Base-by-base conservation (phyloP, 37 sponge, comb jelly and placozoan genomes). In the Hormiphora californensis region DNA sequence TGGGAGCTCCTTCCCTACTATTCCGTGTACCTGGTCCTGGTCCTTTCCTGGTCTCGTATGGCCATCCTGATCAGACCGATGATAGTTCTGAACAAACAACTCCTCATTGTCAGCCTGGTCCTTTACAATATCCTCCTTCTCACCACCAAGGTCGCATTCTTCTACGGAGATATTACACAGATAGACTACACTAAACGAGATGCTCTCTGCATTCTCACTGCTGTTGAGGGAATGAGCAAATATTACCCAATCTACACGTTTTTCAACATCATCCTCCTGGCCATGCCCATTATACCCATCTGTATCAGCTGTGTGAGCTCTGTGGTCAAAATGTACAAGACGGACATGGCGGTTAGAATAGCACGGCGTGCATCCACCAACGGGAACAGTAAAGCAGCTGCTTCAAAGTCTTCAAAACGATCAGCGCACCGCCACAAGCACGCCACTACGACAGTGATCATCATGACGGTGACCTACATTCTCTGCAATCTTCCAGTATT, bases 121-220 rank as follows among this genome's bases (percentile, higher is more conserved):
- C 12, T 65, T 32, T 65, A 65, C 17, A 65, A 27, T 17, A 65
- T 33, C 9, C 17, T 65, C 12, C 37, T 65, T 7, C 11, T 65
- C 37, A 7, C 67, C 4, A 17, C 67, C 33, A 65, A 65, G 17
- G 37, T 65, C 7, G 35, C 37, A 28, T 65, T 65, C 37, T 19
- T 11, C 37, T 15, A 15, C 19, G 67, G 19, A 33, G 37, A 33
- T 5, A 65, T 65, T 28, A 65, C 67, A 5, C 33, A 33, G 37
- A 65, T 65, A 4, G 67, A 65, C 17, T 65, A 32, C 37, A 65
- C 67, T 7, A 65, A 65, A 65, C 31, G 67, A 65, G 67, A 65
- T 31, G 28, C 37, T 33, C 67, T 65, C 8, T 65, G 67, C 36
- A 65, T 65, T 19, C 4, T 65, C 4, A 32, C 37, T 11, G 4